phyloP scores from a whole-genome alignment of 2,113 vertebrate genomes.

The Pungitius pungitius region DNA sequence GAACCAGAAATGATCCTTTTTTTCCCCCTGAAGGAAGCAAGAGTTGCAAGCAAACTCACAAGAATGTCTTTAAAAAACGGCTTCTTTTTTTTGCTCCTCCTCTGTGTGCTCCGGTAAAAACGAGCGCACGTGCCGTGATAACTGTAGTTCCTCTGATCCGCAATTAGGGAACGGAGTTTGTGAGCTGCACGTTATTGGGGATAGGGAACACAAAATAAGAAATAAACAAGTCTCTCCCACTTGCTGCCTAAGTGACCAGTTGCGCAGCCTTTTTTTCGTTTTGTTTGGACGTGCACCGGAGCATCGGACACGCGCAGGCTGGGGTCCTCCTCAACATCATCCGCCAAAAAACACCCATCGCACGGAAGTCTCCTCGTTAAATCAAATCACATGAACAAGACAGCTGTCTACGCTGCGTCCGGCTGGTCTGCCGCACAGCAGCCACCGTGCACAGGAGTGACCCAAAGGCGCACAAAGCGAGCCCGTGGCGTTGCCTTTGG shows the following conservation, averaged over 20 bases:
- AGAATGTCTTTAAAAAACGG: not conserved
- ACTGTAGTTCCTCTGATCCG: not conserved
- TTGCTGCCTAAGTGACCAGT: slow-evolving; percentile 18
- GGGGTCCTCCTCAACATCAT: slow-evolving; percentile 14
- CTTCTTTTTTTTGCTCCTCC: not conserved
- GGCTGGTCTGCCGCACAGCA: slow-evolving; percentile 35
- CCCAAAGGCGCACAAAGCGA: slow-evolving; percentile 11
- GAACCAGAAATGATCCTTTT: not conserved
- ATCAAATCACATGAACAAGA: not conserved
- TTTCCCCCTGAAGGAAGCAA: too few species aligned
- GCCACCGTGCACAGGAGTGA: slow-evolving; percentile 22
- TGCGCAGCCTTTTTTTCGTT: slow-evolving; percentile 40
- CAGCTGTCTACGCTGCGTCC: slow-evolving; percentile 48
- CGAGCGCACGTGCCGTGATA: slow-evolving; percentile 17
- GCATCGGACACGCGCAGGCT: not conserved
- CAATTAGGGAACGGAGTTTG: slow-evolving; percentile 7
- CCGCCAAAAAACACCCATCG: slow-evolving; percentile 34
- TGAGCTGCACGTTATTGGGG: not conserved
- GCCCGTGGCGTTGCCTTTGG: not conserved
- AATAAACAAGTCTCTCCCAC: not conserved
- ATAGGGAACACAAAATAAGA: not conserved
- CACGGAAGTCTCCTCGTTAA: not conserved
- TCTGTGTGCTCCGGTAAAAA: slow-evolving; percentile 18
- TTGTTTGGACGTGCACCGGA: slow-evolving; percentile 2
- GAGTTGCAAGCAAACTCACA: slow-evolving; percentile 26